phyloP scores from a whole-genome alignment of 1,140 invertebrate genomes.

The Ptiloglossa arizonensis region DNA sequence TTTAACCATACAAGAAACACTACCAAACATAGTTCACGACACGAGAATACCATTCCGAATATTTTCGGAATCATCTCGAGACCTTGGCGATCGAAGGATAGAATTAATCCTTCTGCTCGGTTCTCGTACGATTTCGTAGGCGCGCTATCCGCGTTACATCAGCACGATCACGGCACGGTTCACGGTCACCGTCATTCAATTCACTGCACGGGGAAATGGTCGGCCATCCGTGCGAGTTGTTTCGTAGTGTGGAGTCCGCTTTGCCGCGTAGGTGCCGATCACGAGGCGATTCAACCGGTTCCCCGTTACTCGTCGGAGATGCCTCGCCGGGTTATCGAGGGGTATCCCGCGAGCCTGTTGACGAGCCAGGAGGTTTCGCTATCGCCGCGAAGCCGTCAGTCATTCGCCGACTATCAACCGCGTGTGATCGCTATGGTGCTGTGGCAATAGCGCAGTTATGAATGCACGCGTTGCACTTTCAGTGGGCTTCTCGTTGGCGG shows the following conservation, averaged over 20 bases:
- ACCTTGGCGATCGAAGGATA: too few species aligned
- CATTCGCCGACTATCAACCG: conserved; percentile 18
- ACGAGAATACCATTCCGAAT: too few species aligned
- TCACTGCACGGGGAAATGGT: background rate
- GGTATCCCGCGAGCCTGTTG: conserved; percentile 7
- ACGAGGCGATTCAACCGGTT: background rate
- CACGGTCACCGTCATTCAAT: too few species aligned
- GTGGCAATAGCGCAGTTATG: conserved; percentile 16
- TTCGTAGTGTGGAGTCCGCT: background rate
- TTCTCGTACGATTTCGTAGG: too few species aligned
- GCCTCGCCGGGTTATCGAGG: conserved; percentile 7
- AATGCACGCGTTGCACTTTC: conserved; percentile 23
- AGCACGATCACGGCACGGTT: too few species aligned
- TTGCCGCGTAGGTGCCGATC: background rate
- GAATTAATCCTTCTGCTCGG: too few species aligned
- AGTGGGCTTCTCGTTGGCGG: conserved; percentile 26
- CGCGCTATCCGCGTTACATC: background rate
- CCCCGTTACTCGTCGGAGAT: too few species aligned
- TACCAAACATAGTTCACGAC: too few species aligned
- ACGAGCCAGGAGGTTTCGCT: too few species aligned
- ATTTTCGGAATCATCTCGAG: too few species aligned
- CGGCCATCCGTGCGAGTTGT: background rate
- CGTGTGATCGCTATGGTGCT: conserved; percentile 9
- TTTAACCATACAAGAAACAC: too few species aligned
- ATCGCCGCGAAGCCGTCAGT: conserved; percentile 9